Conservation (phyloP, 2,888 invertebrate genomes). For the Pseudococcus jackbeardsleyi region DNA sequence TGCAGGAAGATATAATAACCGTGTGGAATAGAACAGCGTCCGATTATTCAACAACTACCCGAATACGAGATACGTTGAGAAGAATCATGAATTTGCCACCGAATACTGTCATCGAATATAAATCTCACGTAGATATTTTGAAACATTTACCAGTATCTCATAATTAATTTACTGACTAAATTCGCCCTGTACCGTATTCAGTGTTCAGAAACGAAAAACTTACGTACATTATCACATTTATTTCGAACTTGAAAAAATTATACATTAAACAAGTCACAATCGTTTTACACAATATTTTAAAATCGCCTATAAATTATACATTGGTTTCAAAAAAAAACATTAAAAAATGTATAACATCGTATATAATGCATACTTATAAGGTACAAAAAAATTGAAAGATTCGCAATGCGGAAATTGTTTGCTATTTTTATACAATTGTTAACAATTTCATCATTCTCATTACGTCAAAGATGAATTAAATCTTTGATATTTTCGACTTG, state of each 20-base stretch:
- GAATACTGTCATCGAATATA: conserved; percentile 95
- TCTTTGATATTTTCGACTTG: neutral
- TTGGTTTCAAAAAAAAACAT: neutral
- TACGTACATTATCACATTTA: conserved; percentile 9
- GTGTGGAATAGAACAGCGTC: conserved; percentile 97
- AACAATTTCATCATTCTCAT: neutral
- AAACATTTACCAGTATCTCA: conserved; percentile 63
- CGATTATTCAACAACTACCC: conserved; percentile 87
- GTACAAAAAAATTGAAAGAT: neutral
- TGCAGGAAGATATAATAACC: conserved; percentile 93
- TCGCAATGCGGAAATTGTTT: neutral
- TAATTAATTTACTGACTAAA: conserved; percentile 5
- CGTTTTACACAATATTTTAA: conserved; percentile 18
- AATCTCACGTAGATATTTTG: conserved; percentile 72
- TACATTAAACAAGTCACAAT: neutral
- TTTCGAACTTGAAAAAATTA: neutral
- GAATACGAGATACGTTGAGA: conserved; percentile 94
- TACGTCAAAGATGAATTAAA: neutral
- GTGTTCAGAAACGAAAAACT: conserved; percentile 4
- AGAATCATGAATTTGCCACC: conserved; percentile 95
- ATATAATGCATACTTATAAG: neutral
- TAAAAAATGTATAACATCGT: neutral
- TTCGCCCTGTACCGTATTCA: neutral
- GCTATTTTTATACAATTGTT: neutral
- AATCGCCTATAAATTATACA: conserved; percentile 14